Evolutionary conservation across 2,888 invertebrate genomes (phyloP).

Genomic region (Bruchidius siliquastri): DNA sequence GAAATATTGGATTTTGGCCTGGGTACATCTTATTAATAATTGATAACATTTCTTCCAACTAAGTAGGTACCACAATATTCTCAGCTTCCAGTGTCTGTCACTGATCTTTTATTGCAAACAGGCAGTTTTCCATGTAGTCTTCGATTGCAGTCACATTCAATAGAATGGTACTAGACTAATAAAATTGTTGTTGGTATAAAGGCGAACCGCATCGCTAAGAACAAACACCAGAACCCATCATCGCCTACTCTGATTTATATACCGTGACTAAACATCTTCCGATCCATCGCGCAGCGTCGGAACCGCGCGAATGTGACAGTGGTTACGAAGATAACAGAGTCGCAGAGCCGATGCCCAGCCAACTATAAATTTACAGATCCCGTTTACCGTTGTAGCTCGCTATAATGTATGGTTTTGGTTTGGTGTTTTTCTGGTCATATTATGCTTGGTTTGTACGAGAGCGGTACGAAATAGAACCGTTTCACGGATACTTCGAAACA

Average conservation of each 20-base stretch:
- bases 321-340: neutral
- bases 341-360: neutral
- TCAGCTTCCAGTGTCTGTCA: too few species aligned
- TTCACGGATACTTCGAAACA: neutral
- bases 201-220: neutral
- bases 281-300: slow-evolving; percentile 5
- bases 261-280: slow-evolving; percentile 11
- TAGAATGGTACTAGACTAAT: neutral
- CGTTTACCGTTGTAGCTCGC: neutral
- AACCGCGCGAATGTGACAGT: slow-evolving; percentile 10
- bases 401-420: neutral
- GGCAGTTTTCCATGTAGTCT: too few species aligned
- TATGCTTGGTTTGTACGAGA: neutral
- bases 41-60: too few species aligned
- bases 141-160: neutral
- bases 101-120: too few species aligned
- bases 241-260: slow-evolving; percentile 7
- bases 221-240: neutral
- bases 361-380: neutral
- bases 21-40: too few species aligned
- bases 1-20: too few species aligned
- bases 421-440: neutral
- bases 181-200: neutral
- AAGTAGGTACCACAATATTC: too few species aligned
- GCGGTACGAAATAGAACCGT: neutral